Evolutionary conservation across 2,797 vertebrate genomes (phyloP), one percentile per base, ranked within the genome.

Genomic region (Bradypodion pumilum): DNA sequence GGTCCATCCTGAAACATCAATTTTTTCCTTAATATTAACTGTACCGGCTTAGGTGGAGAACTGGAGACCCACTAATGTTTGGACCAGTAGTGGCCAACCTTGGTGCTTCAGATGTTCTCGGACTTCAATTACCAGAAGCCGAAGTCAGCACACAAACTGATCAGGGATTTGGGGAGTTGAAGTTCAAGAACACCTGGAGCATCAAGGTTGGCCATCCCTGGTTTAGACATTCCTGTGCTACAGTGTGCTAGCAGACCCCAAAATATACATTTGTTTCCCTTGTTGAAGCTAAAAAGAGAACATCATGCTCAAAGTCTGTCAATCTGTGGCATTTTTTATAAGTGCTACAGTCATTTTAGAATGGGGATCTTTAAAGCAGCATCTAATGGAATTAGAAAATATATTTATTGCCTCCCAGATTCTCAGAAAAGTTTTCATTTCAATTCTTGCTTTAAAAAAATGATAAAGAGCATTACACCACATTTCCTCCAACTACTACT

Each of bases 401-500:
- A 86, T 3, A 90, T 29, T 85, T 90, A 78, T 49, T 1, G 16
- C 37, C 83, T 84, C 75, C 88, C 85, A 89, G 68, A 87, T 89
- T 92, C 81, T 85, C 68, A 87, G 89, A 85, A 68, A 85, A 85
- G 72, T 82, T 74, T 7, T 90, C 91, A 89, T 85, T 90, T 91
- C 37, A 49, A 77, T 77, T 85, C 78, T 72, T 72, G 85, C 35
- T 84, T 90, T 62, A 74, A 82, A 88, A 84, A 85, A 72, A 69
- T 13, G 82, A 81, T 85, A 78, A 89, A 23, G 76, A 35, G 85
- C 85, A 78, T 92, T 93, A 93, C 90, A 84, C 91, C 86, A 83
- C 83, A 89, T 84, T 94, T 92, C 84, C 63, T n/a, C 86, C 62
- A 84, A 80, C 73, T 89, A 87, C 83, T 90, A 93, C 80, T 90